Evolutionary conservation across 2,113 vertebrate species (phyloP), one percentile per base, ranked within the genome.

Genomic region (Rhinolophus sinicus): DNA sequence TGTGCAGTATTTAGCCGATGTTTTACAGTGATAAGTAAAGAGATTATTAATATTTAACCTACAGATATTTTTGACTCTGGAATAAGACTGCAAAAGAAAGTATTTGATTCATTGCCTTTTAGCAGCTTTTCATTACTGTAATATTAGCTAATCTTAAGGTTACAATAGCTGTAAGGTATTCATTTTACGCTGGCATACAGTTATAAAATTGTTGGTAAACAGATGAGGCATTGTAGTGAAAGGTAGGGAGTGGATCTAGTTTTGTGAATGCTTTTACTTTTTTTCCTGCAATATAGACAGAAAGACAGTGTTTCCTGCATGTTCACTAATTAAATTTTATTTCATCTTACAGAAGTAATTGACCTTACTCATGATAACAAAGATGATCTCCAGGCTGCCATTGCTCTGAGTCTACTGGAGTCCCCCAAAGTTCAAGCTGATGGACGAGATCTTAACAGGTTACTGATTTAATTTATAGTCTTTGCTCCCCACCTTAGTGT

Each of bases 401-500:
- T 98, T 6, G 96, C 98, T 30, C 97, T 99, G 95, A 99, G 98
- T 95, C 97, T 99, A 2, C 98, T 98, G 98, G 99, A 99, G 85
- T 99, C 98, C 0, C 98, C 99, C 13, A 97, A 98, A 56, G 95
- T 98, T 78, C 97, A 97, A 50, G 97, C 98, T 65, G 98, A 98
- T 72, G 99, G 98, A 80, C 94, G 98, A 93, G 99, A 99, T 83
- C 97, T 99, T 3, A 98, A 98, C 95, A 99, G 99, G 99, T 99
- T 78, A 77, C 92, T 88, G 91, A 44, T 62, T 78, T 94, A 76
- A 94, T 81, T 64, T 87, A 18, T 72, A 76, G 35, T 72, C 69
- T 88, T 86, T 35, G 15, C 13, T 85, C 16, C 6, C 16, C 33
- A 10, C 8, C 8, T 15, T 44, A 62, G 11, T 62, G 15, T 92